Evolutionary conservation across 2,113 vertebrate species (phyloP).

Genomic region (Hippolais icterina): DNA sequence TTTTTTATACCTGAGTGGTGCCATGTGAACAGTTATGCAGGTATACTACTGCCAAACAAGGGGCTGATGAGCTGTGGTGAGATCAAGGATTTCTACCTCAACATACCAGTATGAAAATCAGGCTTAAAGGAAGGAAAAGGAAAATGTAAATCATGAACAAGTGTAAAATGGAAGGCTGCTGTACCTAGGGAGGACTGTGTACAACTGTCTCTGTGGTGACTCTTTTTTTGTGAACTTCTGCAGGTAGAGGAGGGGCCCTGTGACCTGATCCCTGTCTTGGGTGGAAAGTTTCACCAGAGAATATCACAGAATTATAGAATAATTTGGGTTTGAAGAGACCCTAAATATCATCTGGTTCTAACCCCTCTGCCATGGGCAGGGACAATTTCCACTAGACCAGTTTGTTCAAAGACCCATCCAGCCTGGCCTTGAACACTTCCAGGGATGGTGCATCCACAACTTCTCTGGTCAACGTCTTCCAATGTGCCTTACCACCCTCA

Average conservation of each 20-base stretch:
- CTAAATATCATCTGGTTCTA: not conserved
- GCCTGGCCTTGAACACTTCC: not conserved
- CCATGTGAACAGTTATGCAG: not conserved
- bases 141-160: not conserved
- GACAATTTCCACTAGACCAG: not conserved
- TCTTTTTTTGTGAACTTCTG: not conserved
- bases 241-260: not conserved
- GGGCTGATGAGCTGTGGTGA: not conserved
- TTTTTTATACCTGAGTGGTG: not conserved
- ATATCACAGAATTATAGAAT: not conserved
- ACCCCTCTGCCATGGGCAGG: too few relatives aligned
- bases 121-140: not conserved
- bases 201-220: not conserved
- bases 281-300: not conserved
- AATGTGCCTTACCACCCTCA: not conserved
- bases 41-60: not conserved
- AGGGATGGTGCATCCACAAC: accelerated
- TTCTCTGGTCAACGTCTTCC: not conserved
- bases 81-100: not conserved
- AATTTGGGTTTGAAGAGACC: not conserved
- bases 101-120: not conserved
- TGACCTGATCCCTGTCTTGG: not conserved
- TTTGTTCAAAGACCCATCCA: not conserved
- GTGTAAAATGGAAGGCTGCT: not conserved
- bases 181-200: not conserved